phyloP scores from a whole-genome alignment of 1,140 invertebrate genomes.

The Hypothenemus hampei region DNA sequence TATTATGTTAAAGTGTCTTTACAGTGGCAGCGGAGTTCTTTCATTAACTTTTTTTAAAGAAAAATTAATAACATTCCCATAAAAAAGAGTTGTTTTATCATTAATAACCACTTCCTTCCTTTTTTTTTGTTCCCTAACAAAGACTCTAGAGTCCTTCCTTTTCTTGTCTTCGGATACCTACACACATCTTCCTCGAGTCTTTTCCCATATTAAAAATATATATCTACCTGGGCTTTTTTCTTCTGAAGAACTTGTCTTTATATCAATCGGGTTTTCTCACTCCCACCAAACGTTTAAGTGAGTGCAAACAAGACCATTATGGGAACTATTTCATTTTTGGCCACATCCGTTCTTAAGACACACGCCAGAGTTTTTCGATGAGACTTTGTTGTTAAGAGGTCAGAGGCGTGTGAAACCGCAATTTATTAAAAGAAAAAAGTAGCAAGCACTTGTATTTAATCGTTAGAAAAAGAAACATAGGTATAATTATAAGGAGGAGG shows the following conservation, averaged over 20 bases:
- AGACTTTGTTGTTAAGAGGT: not conserved
- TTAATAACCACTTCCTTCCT: not conserved
- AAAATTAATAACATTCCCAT: no score
- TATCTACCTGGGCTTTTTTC: conserved; percentile 11
- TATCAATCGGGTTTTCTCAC: conserved; percentile 16
- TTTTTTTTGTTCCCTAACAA: not conserved
- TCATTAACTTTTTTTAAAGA: no score
- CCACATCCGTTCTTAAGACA: conserved; percentile 26
- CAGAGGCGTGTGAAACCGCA: not conserved
- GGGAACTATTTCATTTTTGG: conserved; percentile 29
- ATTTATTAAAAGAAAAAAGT: no score
- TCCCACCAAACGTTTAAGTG: conserved; percentile 24
- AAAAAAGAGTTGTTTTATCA: no score
- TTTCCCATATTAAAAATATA: conserved; percentile 22
- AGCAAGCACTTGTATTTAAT: no score
- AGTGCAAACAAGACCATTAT: conserved; percentile 29
- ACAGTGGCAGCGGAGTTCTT: no score
- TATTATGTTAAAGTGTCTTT: no score
- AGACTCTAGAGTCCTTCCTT: not conserved
- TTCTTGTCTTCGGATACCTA: not conserved
- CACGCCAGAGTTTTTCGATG: conserved; percentile 17
- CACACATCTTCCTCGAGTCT: not conserved
- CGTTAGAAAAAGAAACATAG: no score
- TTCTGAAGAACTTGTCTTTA: conserved; percentile 18
- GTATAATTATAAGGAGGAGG: no score